Conservation (phyloP, 2,888 invertebrate genomes). For the Aspidiotus destructor region DNA sequence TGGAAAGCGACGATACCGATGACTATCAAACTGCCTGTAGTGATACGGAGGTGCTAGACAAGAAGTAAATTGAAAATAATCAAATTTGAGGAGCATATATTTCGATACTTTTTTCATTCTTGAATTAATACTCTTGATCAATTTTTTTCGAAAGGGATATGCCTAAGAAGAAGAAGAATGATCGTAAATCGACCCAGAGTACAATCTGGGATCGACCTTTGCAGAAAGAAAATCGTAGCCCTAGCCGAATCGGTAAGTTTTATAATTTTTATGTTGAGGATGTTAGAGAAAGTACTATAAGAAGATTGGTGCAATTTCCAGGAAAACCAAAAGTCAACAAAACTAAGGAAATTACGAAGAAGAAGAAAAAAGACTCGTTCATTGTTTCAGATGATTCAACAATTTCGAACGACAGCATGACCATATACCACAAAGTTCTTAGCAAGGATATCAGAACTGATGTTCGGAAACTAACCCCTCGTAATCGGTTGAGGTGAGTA, state of each 20-base stretch:
- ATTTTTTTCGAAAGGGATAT: no score
- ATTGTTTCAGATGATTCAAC: constrained; percentile 26
- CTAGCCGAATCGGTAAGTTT: no score
- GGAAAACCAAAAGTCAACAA: neutral
- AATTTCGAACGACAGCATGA: constrained; percentile 11
- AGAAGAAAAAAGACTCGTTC: constrained; percentile 23
- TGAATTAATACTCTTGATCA: neutral
- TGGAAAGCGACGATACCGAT: neutral
- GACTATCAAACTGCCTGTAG: neutral
- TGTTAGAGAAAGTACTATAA: no score
- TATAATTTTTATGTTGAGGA: no score
- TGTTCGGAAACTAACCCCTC: constrained; percentile 21
- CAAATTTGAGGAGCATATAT: neutral
- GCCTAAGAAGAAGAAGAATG: no score
- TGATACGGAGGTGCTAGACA: constrained; percentile 11
- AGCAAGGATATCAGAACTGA: constrained; percentile 18
- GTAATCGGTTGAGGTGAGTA: constrained; percentile 12
- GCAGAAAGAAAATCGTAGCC: no score
- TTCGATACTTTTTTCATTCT: neutral
- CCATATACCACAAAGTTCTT: constrained; percentile 17
- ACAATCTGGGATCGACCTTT: no score
- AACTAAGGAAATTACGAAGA: neutral
- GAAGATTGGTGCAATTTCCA: neutral
- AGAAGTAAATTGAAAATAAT: neutral
- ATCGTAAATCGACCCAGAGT: no score